Evolutionary conservation across 1,140 invertebrate genomes (phyloP), one percentile per base, ranked within the genome.

Genomic region (Lordiphosa mommai): DNA sequence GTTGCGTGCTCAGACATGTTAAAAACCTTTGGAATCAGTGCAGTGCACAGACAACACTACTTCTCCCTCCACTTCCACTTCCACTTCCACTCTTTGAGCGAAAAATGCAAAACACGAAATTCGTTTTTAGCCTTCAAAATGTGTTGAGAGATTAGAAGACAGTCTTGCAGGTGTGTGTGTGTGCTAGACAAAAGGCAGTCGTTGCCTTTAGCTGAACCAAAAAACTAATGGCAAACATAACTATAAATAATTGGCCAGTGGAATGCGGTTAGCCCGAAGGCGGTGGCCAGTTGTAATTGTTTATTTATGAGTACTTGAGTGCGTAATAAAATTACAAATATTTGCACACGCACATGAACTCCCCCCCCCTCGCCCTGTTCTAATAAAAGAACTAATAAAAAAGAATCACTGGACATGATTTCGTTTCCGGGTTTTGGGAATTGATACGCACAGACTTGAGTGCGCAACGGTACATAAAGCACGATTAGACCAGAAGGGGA

Each of bases 1-100:
- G 82, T 87, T 86, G 84, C 82, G 84, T 87, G 82, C 82, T 86
- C 82, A 86, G 82, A 86, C 82, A 86, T 86, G 84, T 87, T 86
- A 85, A 86, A 84, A 87, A 72, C 69, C 65, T 60, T 53, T 48
- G 57, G 63, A 79, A 67, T 64, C 76, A 82, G 60, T 71, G 55
- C 58, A 84, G 38, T 29, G 49, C 32, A 23, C 14, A 8, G 46
- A 9, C 36, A 47, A 14, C 43, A 32, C 29, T 9, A 1, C 36
- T 6, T 8, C 27, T 16, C 7, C 7, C 7, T 7, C 13, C 9
- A 8, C 20, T 8, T 12, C 5, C 17, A 17, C 5, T 7, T 4
- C 7, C 33, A 34, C 9, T 3, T 29, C n/a, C n/a, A n/a, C n/a
- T n/a, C n/a, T n/a, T n/a, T n/a, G n/a, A n/a, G 20, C 5, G 43